Percentiles rank a stretch among this genome's conserved stretches.
Conservation (phyloP, 2,888 invertebrate genomes). For the Antheraea yamamai region DNA sequence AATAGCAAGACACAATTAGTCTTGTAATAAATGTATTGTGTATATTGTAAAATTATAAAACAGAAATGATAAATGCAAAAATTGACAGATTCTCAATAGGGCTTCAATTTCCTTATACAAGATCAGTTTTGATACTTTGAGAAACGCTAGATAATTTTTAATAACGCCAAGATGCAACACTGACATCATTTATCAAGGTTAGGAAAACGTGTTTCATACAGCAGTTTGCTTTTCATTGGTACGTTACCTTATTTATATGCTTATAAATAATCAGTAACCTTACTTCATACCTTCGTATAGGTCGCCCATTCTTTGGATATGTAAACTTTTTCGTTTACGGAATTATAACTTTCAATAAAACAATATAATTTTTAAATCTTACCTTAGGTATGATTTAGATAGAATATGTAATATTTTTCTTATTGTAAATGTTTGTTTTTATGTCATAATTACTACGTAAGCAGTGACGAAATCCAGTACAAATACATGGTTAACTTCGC, state of each 20-base stretch:
- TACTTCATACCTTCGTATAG: not conserved
- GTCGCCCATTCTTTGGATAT: not conserved
- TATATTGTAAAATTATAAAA: too few relatives aligned
- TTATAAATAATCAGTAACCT: not conserved
- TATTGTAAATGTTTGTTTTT: too few relatives aligned
- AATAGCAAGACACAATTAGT: too few relatives aligned
- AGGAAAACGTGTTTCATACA: not conserved
- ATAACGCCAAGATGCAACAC: not conserved
- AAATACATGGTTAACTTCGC: too few relatives aligned
- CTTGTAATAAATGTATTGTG: too few relatives aligned
- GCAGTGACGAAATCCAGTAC: too few relatives aligned
- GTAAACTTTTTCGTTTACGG: not conserved
- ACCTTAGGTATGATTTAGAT: too few relatives aligned
- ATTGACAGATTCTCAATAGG: not conserved
- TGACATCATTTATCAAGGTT: not conserved
- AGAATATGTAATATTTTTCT: too few relatives aligned
- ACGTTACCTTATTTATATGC: not conserved
- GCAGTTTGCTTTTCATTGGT: not conserved
- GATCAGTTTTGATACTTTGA: not conserved
- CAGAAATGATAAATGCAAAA: too few relatives aligned
- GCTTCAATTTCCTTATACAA: not conserved
- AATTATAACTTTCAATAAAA: not conserved
- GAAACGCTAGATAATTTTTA: not conserved
- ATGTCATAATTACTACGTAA: too few relatives aligned
- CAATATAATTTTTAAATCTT: too few relatives aligned